Conservation (phyloP, 2,113 vertebrate species). For the Heterochromis multidens region DNA sequence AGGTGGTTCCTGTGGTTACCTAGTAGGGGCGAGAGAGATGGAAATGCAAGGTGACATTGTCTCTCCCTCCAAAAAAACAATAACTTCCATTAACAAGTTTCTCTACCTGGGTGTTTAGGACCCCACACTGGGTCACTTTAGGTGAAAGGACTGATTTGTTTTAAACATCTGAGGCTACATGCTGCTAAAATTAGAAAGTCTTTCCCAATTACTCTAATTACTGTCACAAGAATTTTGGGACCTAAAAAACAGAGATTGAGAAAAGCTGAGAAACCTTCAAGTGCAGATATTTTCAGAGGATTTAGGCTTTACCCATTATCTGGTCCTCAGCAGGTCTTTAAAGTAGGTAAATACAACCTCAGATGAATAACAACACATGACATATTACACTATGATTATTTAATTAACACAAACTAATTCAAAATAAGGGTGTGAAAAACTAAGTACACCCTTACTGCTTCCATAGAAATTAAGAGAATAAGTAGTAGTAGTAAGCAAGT, state of each 20-base stretch:
- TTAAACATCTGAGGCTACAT: not conserved
- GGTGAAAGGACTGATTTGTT: not conserved
- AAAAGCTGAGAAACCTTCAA: not conserved
- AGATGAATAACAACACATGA: too few relatives aligned
- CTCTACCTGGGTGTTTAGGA: not conserved
- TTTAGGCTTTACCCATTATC: not conserved
- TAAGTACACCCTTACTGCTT: too few relatives aligned
- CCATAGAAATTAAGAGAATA: not conserved
- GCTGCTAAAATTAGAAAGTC: not conserved
- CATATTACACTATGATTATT: too few relatives aligned
- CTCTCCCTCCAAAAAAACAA: not conserved
- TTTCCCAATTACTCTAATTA: not conserved
- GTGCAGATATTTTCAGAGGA: not conserved
- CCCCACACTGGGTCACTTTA: not conserved
- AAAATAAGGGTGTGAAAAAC: too few relatives aligned
- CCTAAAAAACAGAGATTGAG: not conserved
- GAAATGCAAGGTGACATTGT: not conserved
- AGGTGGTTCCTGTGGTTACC: conserved; percentile 91
- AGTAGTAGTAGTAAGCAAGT: not conserved
- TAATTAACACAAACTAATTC: too few relatives aligned
- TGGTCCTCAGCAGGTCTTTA: too few relatives aligned
- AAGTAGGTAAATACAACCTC: too few relatives aligned
- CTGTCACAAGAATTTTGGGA: not conserved
- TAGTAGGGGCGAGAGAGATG: conserved; percentile 44
- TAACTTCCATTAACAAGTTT: not conserved